Evolutionary conservation across 2,888 invertebrate genomes (phyloP), one percentile per base, ranked within the genome.

Genomic region (Hyles lineata): DNA sequence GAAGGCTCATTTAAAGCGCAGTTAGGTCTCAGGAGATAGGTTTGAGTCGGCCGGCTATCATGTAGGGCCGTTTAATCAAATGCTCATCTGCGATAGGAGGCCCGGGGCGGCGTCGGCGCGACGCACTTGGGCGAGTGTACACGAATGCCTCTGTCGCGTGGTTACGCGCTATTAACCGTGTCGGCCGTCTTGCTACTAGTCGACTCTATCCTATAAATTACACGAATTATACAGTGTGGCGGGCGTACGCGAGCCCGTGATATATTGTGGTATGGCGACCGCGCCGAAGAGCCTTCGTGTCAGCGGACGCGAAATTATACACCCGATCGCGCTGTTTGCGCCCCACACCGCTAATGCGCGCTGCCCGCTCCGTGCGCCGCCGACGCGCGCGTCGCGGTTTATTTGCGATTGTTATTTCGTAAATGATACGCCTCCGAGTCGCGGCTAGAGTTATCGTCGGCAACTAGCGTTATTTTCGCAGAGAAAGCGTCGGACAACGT

Each of bases 261-360:
- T 94, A 94, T 94, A 94, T 92, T 91, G 92, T 89, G 84, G 89
- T 86, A 89, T 88, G 83, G 89, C 89, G 84, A 84, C 83, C 84
- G 82, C 83, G 78, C 79, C 78, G 84, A 80, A 85, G 85, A 85
- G 84, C 82, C 87, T 81, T 83, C 88, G 87, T 91, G 91, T 92
- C 93, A 92, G 91, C 92, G 88, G 81, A 89, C 89, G 89, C 86
- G 88, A 91, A 93, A 93, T 93, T 93, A 92, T 92, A 92, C 90
- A 89, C 87, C 85, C 87, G 80, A 84, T 86, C 84, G 84, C 87
- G 85, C 83, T 88, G 90, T 90, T 90, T 88, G 90, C 89, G 85
- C 86, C 67, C 67, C 67, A 67, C 67, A 67, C 50, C 67, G 67
- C 67, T 67, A 67, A 67, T 67, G 67, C 67, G 15, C 35, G 43